Conservation (phyloP, 2,888 invertebrate genomes). For the Calameuta pallipes region DNA sequence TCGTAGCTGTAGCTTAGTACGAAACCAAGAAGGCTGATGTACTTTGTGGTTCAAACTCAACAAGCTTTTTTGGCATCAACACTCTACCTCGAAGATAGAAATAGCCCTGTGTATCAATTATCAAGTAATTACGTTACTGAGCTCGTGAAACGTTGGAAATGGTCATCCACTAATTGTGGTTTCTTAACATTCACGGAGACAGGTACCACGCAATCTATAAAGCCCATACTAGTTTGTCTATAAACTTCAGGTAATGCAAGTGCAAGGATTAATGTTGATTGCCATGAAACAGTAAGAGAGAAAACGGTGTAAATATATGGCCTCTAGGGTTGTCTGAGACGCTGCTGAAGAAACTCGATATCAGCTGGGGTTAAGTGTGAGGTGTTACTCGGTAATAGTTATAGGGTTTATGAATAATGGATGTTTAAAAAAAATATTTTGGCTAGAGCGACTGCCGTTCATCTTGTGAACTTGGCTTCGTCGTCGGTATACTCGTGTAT, state of each 20-base stretch:
- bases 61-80: neutral
- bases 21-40: neutral
- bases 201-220: neutral
- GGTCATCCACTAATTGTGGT: neutral
- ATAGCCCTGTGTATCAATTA: neutral
- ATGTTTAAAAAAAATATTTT: neutral
- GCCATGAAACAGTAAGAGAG: neutral
- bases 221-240: neutral
- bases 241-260: neutral
- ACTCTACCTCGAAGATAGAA: neutral
- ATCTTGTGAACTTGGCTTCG: neutral
- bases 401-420: neutral
- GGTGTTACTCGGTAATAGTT: neutral
- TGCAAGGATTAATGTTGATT: neutral
- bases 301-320: neutral
- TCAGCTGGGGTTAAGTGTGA: neutral
- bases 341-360: neutral
- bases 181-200: neutral
- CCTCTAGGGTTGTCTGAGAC: neutral
- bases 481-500: neutral
- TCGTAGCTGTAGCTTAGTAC: neutral
- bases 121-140: neutral
- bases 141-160: neutral
- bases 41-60: neutral
- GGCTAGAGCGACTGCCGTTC: neutral